These are phyloP conservation scores for Drosophila colorata DNA, from an alignment of 2,888 invertebrate species.

Conservation along the genomic window DNA sequence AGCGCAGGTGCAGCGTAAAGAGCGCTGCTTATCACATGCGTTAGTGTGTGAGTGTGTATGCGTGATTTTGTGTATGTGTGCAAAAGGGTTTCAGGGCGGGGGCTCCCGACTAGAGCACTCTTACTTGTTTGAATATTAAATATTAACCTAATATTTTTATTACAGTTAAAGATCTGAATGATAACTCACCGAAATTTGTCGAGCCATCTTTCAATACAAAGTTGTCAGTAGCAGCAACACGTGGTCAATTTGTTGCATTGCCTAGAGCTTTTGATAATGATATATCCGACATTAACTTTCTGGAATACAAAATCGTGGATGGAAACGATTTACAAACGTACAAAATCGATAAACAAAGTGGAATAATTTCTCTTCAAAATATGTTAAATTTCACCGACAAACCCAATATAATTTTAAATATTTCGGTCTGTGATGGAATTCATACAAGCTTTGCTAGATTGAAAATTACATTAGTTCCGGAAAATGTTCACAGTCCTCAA, in stretches of 20 bases:
- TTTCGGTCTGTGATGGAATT: slow-evolving; percentile 98
- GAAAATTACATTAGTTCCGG: slow-evolving; percentile 91
- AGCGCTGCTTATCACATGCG: too few relatives aligned
- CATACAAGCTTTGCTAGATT: slow-evolving; percentile 95
- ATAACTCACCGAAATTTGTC: slow-evolving; percentile 94
- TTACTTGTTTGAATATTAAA: neutral
- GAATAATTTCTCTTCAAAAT: slow-evolving; percentile 90
- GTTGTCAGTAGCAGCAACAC: slow-evolving; percentile 92
- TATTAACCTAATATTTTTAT: slow-evolving; percentile 29
- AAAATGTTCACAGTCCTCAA: slow-evolving; percentile 92
- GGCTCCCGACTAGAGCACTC: too few relatives aligned
- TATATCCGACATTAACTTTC: slow-evolving; percentile 89
- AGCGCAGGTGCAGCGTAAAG: too few relatives aligned
- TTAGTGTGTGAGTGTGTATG: too few relatives aligned
- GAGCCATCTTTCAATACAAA: slow-evolving; percentile 91
- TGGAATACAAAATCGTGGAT: slow-evolving; percentile 93
- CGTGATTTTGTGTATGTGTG: too few relatives aligned
- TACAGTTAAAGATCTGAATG: slow-evolving; percentile 94
- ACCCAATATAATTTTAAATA: slow-evolving; percentile 91
- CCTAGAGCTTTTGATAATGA: slow-evolving; percentile 96
- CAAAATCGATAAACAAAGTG: slow-evolving; percentile 87
- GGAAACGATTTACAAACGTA: slow-evolving; percentile 92
- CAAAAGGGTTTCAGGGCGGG: too few relatives aligned
- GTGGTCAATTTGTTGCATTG: slow-evolving; percentile 95
- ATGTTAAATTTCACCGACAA: slow-evolving; percentile 90